Conservation (phyloP, 2,113 vertebrate species). For the Protobothrops flavoviridis region DNA sequence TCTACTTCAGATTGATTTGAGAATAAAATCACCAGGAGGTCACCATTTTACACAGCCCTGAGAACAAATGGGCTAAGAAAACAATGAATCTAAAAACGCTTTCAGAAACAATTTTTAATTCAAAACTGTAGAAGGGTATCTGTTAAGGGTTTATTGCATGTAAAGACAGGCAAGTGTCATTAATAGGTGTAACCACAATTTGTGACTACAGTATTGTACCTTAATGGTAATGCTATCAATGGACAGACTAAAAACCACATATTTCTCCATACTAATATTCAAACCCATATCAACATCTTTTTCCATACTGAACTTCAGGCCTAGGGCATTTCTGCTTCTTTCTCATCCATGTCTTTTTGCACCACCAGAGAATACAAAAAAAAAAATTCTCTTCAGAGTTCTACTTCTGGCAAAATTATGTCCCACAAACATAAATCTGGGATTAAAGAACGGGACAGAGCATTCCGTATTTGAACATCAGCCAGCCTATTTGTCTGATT, state of each 20-base stretch:
- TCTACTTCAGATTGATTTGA: background rate
- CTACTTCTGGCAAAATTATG: background rate
- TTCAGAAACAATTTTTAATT: background rate
- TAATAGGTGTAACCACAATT: background rate
- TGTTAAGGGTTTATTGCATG: background rate
- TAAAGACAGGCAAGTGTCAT: background rate
- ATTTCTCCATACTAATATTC: background rate
- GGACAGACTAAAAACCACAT: background rate
- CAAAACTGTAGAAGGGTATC: background rate
- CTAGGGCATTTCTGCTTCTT: background rate
- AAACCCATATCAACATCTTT: background rate
- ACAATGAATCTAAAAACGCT: background rate
- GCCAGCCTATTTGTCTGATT: background rate
- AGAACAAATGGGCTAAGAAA: background rate
- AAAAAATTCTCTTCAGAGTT: background rate
- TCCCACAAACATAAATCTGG: background rate
- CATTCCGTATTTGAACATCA: background rate
- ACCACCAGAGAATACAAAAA: background rate
- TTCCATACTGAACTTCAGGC: background rate
- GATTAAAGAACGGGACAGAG: background rate
- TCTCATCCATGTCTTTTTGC: background rate
- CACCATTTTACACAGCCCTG: background rate
- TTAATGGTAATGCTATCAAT: background rate
- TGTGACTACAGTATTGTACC: background rate
- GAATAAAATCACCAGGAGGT: background rate